These are phyloP conservation scores for Strix uralensis DNA, from an alignment of 2,113 vertebrate genomes.

Conservation along the genomic window DNA sequence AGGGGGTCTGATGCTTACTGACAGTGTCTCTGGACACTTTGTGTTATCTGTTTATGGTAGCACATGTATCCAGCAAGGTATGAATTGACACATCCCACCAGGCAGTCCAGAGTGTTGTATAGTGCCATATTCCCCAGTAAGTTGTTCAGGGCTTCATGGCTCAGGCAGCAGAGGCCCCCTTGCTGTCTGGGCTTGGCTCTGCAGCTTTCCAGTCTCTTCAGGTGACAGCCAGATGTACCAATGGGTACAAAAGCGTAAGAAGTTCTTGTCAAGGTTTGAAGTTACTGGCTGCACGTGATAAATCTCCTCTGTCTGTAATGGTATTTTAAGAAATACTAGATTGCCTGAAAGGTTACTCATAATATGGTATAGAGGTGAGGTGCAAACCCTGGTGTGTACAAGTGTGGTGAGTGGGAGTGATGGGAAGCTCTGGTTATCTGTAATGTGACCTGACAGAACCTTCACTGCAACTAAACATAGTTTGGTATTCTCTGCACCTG, in stretches of 20 bases:
- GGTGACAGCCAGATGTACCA: not conserved
- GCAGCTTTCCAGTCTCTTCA: not conserved
- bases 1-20: not conserved
- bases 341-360: not conserved
- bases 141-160: not conserved
- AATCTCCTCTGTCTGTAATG: not conserved
- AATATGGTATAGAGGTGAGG: not conserved
- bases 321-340: not conserved
- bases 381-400: not conserved
- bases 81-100: not conserved
- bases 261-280: not conserved
- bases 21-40: not conserved
- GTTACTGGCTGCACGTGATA: not conserved
- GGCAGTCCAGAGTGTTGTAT: too few relatives aligned
- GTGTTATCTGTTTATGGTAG: not conserved
- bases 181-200: not conserved
- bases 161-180: not conserved
- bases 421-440: not conserved
- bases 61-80: not conserved
- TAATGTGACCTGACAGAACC: not conserved
- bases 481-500: not conserved
- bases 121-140: fast-evolving
- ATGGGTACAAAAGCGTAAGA: not conserved
- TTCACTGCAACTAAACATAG: not conserved
- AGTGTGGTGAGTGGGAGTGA: not conserved